These are phyloP conservation scores for Drosophila saltans DNA, from an alignment of 1,140 invertebrate genomes.

Conservation along the genomic window DNA sequence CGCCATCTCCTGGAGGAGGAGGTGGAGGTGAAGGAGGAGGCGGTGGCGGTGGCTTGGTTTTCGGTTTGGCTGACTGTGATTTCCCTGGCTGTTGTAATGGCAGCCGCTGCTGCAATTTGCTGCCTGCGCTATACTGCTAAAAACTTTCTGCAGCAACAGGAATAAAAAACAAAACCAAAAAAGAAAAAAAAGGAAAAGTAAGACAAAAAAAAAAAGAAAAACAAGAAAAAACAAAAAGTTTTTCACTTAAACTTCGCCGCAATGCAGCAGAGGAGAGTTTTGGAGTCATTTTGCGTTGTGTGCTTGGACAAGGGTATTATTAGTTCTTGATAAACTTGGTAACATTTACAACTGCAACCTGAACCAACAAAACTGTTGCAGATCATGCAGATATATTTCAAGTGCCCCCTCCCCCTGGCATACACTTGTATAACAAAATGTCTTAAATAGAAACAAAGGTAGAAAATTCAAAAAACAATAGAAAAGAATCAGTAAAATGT, in stretches of 20 bases:
- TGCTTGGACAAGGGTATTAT: constrained; percentile 46
- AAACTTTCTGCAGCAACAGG: constrained; percentile 59
- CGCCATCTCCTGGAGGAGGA: constrained; percentile 9
- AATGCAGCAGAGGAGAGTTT: constrained; percentile 67
- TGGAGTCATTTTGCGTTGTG: constrained; percentile 39
- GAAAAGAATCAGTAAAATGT: too few species aligned
- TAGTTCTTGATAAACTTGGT: constrained; percentile 52
- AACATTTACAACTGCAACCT: not conserved
- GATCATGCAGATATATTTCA: constrained; percentile 6
- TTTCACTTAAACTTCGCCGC: constrained; percentile 79
- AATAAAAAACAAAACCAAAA: not conserved
- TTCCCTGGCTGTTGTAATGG: constrained; percentile 71
- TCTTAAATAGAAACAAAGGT: too few species aligned
- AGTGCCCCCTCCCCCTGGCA: not conserved
- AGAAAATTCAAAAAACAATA: too few species aligned
- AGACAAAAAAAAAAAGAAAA: constrained; percentile 20
- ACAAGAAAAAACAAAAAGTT: constrained; percentile 71
- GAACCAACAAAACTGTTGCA: not conserved
- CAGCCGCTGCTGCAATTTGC: constrained; percentile 79
- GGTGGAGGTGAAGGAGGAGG: not conserved
- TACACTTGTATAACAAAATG: too few species aligned
- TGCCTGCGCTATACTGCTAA: constrained; percentile 64
- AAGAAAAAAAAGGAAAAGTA: constrained; percentile 58
- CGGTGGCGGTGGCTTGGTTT: not conserved
- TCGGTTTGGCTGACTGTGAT: constrained; percentile 40